A percentile compares a stretch with the other conserved stretches of the same genome.
These are phyloP conservation scores for Congeria kusceri DNA, from an alignment of 2,888 invertebrate genomes.

Conservation along the genomic window DNA sequence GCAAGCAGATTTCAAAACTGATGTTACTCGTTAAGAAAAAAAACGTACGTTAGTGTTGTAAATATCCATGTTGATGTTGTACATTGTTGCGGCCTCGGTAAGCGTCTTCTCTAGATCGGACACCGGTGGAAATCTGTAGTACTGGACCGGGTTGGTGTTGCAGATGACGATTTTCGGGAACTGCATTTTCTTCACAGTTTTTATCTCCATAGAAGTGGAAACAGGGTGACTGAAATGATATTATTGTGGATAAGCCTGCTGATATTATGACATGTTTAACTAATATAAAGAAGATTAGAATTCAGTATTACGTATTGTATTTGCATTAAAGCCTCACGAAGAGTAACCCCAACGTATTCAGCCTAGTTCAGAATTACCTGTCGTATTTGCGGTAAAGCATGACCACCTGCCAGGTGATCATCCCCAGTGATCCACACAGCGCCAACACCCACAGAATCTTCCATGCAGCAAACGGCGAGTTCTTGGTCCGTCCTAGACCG, in stretches of 20 bases:
- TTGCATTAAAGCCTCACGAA: too few relatives aligned
- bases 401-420: constrained; percentile 26
- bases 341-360: too few relatives aligned
- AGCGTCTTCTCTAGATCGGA: background rate
- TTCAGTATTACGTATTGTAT: too few relatives aligned
- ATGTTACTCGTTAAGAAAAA: too few relatives aligned
- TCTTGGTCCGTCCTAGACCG: constrained; percentile 29
- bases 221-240: constrained; percentile 23
- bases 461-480: constrained; percentile 23
- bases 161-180: constrained; percentile 19
- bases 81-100: background rate
- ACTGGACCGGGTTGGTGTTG: constrained; percentile 21
- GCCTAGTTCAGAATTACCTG: constrained; percentile 16
- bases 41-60: constrained; percentile 10
- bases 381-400: constrained; percentile 18
- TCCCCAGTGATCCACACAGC: constrained; percentile 11
- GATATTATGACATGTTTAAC: too few relatives aligned
- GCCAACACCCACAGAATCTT: constrained; percentile 36
- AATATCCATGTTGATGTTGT: constrained; percentile 10
- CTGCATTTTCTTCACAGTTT: background rate
- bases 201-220: constrained; percentile 31
- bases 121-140: background rate
- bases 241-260: too few relatives aligned
- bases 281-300: too few relatives aligned
- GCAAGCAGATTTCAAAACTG: too few relatives aligned